Base-by-base conservation (phyloP, 2,797 vertebrate genomes). In the Selene dorsalis region DNA sequence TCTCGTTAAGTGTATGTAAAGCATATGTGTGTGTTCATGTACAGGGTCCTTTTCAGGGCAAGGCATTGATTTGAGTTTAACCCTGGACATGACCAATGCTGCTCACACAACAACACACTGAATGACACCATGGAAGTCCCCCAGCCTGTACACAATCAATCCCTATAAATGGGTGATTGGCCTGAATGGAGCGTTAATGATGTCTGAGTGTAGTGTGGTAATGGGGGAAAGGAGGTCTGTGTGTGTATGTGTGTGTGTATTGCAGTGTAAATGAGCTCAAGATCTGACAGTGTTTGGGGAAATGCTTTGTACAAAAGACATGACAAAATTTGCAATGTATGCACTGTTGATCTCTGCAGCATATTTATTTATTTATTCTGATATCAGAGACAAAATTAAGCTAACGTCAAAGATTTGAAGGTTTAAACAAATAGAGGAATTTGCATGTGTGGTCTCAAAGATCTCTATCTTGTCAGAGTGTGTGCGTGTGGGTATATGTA, bases 61-160 rank as follows among this genome's bases (percentile, higher is more conserved):
- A 68, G 71, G 50, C 71, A 94, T 93, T 88, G 92, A 94, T 94
- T 93, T 90, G 61, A 83, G 74, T 92, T 93, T 89, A 92, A 93
- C 88, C 77, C 86, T 77, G 82, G 47, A 77, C 77, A 71, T 73
- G 75, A 69, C 70, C 26, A 39, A 69, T 35, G 41, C 71, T 53
- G 45, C 81, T 83, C 69, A 69, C 86, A 79, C 77, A 73, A 43
- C 57, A 59, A 74, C 52, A 77, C 59, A 73, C 76, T 83, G 78
- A 79, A 77, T 84, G 80, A 82, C 80, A 85, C 55, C 38, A 78
- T 71, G 73, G 77, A 80, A 71, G 75, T 65, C 58, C 67, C 72
- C 47, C 57, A 57, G 77, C 60, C 77, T 69, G 79, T 79, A 67
- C 60, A 84, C 83, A 84, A 91, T 93, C 84, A 92, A 93, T 93